A percentile compares a stretch with the other conserved stretches of the same genome.
These are phyloP conservation scores for Falco biarmicus DNA, from an alignment of 2,797 vertebrate genomes.

Conservation along the genomic window DNA sequence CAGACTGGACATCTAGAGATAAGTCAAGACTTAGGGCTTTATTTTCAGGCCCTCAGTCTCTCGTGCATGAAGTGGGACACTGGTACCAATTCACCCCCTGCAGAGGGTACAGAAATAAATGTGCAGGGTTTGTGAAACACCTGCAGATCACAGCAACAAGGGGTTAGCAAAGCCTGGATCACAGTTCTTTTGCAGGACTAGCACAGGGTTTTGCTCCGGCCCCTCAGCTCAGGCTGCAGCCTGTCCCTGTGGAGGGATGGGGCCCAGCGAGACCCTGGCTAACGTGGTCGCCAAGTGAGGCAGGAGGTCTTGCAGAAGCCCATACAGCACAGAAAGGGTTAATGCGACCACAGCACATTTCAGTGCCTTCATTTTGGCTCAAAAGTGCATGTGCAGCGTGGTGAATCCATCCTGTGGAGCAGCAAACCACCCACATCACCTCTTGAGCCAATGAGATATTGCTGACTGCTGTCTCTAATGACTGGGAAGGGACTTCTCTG, in stretches of 20 bases:
- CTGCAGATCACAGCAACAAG: not conserved
- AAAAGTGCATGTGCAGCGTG: not conserved
- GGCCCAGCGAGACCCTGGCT: not conserved
- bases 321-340: not conserved
- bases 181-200: not conserved
- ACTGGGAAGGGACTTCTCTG: not conserved
- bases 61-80: not conserved
- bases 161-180: not conserved
- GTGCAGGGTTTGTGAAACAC: not conserved
- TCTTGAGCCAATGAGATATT: not conserved
- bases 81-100: not conserved
- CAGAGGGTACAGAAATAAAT: not conserved
- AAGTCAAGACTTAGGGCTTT: not conserved
- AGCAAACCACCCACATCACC: slow-evolving; percentile 3
- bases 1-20: not conserved
- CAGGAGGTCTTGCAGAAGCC: not conserved
- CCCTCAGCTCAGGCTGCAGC: not conserved
- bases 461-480: not conserved
- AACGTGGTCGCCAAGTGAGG: accelerated
- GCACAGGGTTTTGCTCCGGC: not conserved
- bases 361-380: not conserved
- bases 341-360: not conserved
- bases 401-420: not conserved
- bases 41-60: not conserved
- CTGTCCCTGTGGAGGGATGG: accelerated